These are phyloP conservation scores for Cardiocondyla obscurior DNA, from an alignment of 1,140 invertebrate genomes.

Conservation along the genomic window DNA sequence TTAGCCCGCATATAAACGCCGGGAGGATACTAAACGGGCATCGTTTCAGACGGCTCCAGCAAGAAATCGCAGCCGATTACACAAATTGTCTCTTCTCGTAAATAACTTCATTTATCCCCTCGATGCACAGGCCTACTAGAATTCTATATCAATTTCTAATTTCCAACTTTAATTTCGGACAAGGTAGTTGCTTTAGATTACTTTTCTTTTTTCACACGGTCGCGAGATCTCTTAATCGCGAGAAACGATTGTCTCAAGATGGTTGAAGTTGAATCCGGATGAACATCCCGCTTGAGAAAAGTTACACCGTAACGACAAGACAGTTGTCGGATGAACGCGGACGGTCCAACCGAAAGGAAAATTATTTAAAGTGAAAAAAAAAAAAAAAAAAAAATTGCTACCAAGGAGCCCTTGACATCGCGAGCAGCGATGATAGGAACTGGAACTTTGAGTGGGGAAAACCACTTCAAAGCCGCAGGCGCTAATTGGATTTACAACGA, in stretches of 20 bases:
- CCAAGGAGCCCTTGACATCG: slow-evolving; percentile 70
- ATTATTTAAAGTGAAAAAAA: slow-evolving; percentile 68
- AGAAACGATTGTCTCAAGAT: not conserved
- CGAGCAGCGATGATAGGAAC: slow-evolving; percentile 55
- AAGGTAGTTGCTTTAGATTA: too few relatives aligned
- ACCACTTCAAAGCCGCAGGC: slow-evolving; percentile 71
- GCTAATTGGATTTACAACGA: slow-evolving; percentile 74
- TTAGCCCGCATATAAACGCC: slow-evolving; percentile 21
- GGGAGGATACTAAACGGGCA: slow-evolving; percentile 10
- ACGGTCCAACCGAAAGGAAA: slow-evolving; percentile 63
- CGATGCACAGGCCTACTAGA: not conserved
- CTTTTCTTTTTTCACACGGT: not conserved
- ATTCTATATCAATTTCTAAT: not conserved
- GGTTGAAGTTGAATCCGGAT: not conserved
- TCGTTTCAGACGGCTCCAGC: slow-evolving; percentile 10
- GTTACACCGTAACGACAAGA: slow-evolving; percentile 32
- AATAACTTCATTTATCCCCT: slow-evolving; percentile 9
- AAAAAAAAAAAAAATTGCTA: too few relatives aligned
- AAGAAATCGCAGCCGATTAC: not conserved
- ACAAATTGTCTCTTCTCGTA: slow-evolving; percentile 14
- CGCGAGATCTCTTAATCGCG: too few relatives aligned
- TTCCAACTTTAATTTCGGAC: too few relatives aligned
- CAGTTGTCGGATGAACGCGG: slow-evolving; percentile 52
- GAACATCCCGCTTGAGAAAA: slow-evolving; percentile 26
- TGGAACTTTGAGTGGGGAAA: slow-evolving; percentile 70